A percentile compares a stretch with the other conserved stretches of the same genome.
Conservation (phyloP, 2,113 vertebrate species). For the Galeopterus variegatus region DNA sequence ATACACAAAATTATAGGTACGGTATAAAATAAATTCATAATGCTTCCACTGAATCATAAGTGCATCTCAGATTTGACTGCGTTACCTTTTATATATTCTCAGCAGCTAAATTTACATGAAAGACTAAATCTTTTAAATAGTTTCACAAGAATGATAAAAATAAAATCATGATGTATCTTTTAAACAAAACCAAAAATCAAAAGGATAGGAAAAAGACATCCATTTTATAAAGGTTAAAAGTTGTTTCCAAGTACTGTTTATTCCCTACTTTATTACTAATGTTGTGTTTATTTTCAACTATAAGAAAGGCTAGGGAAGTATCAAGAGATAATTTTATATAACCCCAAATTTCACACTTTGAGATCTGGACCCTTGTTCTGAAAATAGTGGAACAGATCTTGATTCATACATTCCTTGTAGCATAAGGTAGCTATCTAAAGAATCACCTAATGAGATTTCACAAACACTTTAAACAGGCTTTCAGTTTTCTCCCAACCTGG, state of each 20-base stretch:
- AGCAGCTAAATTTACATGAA: conserved; percentile 57
- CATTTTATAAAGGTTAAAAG: conserved; percentile 21
- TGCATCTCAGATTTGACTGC: neutral
- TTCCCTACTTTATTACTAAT: conserved; percentile 43
- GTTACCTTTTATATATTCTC: conserved; percentile 24
- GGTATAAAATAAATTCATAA: neutral
- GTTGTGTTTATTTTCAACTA: neutral
- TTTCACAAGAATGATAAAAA: conserved; percentile 53
- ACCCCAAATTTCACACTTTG: conserved; percentile 11
- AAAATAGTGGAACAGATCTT: neutral
- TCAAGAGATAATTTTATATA: conserved; percentile 31
- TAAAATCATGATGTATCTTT: conserved; percentile 46
- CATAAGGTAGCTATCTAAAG: neutral
- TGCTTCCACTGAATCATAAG: neutral
- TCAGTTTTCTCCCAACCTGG: conserved; percentile 42
- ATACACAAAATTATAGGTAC: neutral
- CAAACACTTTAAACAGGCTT: neutral
- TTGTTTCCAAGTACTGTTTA: conserved; percentile 26
- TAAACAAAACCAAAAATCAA: conserved; percentile 39
- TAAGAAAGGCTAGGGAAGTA: conserved; percentile 29
- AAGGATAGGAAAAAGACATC: neutral
- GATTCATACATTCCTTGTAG: neutral
- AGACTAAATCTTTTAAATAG: conserved; percentile 58
- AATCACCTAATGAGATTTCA: conserved; percentile 5
- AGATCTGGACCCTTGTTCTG: conserved; percentile 4